Percentiles rank a stretch among this genome's conserved stretches.
These are phyloP conservation scores for Diploptera punctata DNA, from an alignment of 2,888 invertebrate species.

Conservation along the genomic window DNA sequence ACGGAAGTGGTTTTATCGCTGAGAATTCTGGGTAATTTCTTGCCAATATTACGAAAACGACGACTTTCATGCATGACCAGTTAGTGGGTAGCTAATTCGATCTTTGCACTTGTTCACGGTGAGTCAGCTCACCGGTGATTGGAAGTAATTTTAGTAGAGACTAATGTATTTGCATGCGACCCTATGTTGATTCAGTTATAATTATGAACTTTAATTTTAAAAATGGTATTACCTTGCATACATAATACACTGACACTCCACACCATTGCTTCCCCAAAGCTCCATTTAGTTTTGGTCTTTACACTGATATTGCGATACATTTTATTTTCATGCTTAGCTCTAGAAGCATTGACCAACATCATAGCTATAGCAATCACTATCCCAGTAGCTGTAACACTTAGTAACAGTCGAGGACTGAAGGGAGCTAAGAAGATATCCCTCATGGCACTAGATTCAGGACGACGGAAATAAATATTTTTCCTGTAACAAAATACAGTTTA, in stretches of 20 bases:
- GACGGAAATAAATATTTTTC: constrained; percentile 68
- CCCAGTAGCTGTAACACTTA: constrained; percentile 61
- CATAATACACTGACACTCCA: constrained; percentile 69
- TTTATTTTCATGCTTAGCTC: constrained; percentile 36
- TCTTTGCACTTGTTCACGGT: too few relatives aligned
- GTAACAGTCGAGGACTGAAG: constrained; percentile 62
- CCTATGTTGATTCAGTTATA: too few relatives aligned
- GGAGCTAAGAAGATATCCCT: constrained; percentile 69
- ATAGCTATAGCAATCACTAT: constrained; percentile 60
- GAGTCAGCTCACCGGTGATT: too few relatives aligned
- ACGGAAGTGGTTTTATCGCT: too few relatives aligned
- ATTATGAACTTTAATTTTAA: too few relatives aligned
- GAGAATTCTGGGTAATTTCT: too few relatives aligned
- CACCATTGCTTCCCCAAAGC: constrained; percentile 62
- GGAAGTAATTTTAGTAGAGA: too few relatives aligned
- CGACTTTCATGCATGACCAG: too few relatives aligned
- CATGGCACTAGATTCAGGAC: constrained; percentile 65
- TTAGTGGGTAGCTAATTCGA: too few relatives aligned
- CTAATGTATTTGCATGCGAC: too few relatives aligned
- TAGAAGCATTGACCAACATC: constrained; percentile 57
- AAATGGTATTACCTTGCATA: constrained; percentile 62
- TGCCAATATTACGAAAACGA: too few relatives aligned
- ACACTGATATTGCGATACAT: not conserved
- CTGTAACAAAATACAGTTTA: too few relatives aligned
- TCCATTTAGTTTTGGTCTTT: constrained; percentile 44